Percentiles rank a stretch among this genome's conserved stretches.
Conservation (phyloP, 37 sponge, comb jelly and placozoan species). For the Sycon ciliatum region DNA sequence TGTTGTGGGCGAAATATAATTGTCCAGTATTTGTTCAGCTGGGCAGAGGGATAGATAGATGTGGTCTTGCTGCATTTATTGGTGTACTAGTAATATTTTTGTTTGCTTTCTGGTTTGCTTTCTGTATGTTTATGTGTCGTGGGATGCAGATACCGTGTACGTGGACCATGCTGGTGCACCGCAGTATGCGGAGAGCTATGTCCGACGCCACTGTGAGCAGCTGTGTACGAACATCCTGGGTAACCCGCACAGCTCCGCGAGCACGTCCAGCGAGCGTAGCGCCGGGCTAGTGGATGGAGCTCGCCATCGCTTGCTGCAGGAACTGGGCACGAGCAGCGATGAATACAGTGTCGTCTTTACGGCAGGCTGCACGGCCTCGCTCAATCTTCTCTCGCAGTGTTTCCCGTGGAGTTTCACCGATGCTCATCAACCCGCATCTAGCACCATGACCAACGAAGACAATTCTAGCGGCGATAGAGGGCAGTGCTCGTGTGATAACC, state of each 20-base stretch:
- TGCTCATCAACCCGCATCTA: neutral
- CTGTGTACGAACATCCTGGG: conserved; percentile 57
- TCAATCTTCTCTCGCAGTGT: conserved; percentile 51
- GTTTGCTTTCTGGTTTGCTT: too few relatives aligned
- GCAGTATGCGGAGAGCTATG: conserved; percentile 57
- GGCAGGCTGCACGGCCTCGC: conserved; percentile 61
- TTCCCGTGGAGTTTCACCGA: conserved; percentile 62
- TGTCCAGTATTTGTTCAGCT: too few relatives aligned
- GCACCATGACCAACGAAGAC: neutral
- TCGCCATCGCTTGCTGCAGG: conserved; percentile 47
- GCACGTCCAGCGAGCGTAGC: conserved; percentile 45
- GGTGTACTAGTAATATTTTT: too few relatives aligned
- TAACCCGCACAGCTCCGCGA: conserved; percentile 76
- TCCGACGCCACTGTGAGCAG: conserved; percentile 42
- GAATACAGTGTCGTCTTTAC: conserved; percentile 76
- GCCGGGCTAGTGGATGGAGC: conserved; percentile 35
- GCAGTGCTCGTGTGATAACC: neutral
- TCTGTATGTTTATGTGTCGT: neutral
- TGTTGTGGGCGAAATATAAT: too few relatives aligned
- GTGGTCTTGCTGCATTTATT: too few relatives aligned
- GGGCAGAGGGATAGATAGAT: too few relatives aligned
- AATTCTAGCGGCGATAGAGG: neutral
- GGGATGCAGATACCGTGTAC: conserved; percentile 52
- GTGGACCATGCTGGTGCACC: conserved; percentile 85
- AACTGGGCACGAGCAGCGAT: conserved; percentile 51